A percentile compares a stretch with the other conserved stretches of the same genome.
phyloP scores from a whole-genome alignment of 2,113 vertebrate genomes.

The Propithecus coquereli region DNA sequence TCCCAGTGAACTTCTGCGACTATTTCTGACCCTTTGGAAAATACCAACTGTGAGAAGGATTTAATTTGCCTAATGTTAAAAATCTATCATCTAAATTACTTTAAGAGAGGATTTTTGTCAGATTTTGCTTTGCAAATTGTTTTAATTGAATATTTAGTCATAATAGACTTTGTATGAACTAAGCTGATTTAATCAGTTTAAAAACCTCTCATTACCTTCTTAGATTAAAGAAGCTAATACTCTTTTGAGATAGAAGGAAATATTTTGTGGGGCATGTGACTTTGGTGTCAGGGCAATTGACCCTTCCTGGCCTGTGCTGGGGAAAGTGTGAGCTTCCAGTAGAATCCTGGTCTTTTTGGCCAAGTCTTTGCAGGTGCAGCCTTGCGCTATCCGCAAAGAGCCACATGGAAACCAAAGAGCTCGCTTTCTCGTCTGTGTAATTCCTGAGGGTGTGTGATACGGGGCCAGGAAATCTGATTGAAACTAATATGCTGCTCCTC shows the following conservation, averaged over 20 bases:
- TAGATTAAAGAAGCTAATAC: conserved; percentile 52
- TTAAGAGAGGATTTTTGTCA: conserved; percentile 63
- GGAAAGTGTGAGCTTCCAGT: neutral
- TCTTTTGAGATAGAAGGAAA: conserved; percentile 28
- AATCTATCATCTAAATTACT: conserved; percentile 53
- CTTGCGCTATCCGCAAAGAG: neutral
- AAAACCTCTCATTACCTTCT: conserved; percentile 47
- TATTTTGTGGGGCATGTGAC: conserved; percentile 14
- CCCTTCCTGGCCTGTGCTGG: neutral
- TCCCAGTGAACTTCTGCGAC: conserved; percentile 29
- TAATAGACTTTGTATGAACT: conserved; percentile 45
- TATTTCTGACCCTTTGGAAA: conserved; percentile 48
- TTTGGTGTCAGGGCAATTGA: neutral
- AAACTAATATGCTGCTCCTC: neutral
- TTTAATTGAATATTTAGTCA: conserved; percentile 66
- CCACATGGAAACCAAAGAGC: neutral
- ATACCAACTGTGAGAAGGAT: conserved; percentile 25
- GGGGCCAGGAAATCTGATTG: conserved; percentile 7
- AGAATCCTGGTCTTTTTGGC: neutral
- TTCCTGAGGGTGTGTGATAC: neutral
- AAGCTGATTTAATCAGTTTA: conserved; percentile 60
- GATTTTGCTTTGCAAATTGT: conserved; percentile 68
- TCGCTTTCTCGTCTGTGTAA: neutral
- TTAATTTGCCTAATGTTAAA: conserved; percentile 58
- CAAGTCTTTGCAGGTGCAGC: neutral